These are phyloP conservation scores for Tachystola acroxantha DNA, from an alignment of 2,888 invertebrate species.

Conservation along the genomic window DNA sequence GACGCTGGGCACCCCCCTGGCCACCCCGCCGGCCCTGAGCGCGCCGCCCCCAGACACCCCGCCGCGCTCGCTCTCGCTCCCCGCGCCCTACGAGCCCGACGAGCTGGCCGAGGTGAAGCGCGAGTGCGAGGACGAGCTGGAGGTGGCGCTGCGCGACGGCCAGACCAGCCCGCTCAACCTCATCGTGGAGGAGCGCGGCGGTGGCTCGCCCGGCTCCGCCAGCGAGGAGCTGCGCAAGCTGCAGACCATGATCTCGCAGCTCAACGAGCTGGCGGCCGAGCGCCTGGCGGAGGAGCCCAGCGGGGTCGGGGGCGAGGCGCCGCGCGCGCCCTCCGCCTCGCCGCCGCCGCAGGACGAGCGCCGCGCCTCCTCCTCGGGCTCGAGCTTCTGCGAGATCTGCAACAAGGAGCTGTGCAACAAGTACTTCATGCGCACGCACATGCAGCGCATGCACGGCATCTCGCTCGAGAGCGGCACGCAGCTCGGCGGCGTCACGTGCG, in stretches of 20 bases:
- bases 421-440: slow-evolving; percentile 99
- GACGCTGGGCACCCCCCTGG: slow-evolving; percentile 77
- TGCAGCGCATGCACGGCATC: slow-evolving; percentile 98
- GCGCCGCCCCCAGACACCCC: slow-evolving; percentile 85
- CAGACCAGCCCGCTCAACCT: slow-evolving; percentile 89
- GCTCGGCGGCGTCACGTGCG: slow-evolving; percentile 95
- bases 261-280: slow-evolving; percentile 87
- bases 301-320: slow-evolving; percentile 30
- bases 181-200: slow-evolving; percentile 83
- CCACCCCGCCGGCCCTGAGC: slow-evolving; percentile 80
- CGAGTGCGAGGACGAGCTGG: slow-evolving; percentile 62
- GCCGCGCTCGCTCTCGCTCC: slow-evolving; percentile 47
- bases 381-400: slow-evolving; percentile 97
- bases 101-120: slow-evolving; percentile 74
- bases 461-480: slow-evolving; percentile 95
- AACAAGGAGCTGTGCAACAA: slow-evolving; percentile 99
- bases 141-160: slow-evolving; percentile 70
- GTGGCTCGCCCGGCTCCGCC: slow-evolving; percentile 79
- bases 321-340: slow-evolving; percentile 53
- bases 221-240: slow-evolving; percentile 92
- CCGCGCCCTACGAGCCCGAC: slow-evolving; percentile 48
- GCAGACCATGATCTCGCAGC: slow-evolving; percentile 93
- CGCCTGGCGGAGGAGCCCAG: slow-evolving; percentile 57
- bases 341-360: slow-evolving; percentile 64
- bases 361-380: slow-evolving; percentile 80